Base-by-base conservation (phyloP, 23 tunicate genomes). In the Halocynthia aurantium region DNA sequence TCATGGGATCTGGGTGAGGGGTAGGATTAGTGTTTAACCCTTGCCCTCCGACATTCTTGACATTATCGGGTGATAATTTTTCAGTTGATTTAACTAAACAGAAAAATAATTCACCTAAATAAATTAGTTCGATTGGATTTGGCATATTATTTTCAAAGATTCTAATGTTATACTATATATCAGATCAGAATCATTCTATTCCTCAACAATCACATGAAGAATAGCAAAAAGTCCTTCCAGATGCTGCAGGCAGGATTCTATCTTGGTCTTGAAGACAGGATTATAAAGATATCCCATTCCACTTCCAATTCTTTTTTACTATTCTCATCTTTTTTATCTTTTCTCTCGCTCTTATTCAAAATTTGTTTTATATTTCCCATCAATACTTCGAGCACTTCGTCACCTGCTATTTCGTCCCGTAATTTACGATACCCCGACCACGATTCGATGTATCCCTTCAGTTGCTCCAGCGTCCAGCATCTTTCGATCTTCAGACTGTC, bases 371-470 rank as follows among this genome's bases (percentile, higher is more conserved):
- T 19, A 5, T 18, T 70, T 12, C 50, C 40, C 17, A 77, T 15
- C 44, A 88, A 77, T 50, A 72, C 51, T 11, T 69, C n/a, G 13
- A 88, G 56, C 55, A 82, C 69, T 71, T 82, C 79, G 13, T 52
- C 50, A 49, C 55, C 64, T 10, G 71, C 50, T 6, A 19, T 21
- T 20, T 64, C 52, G 51, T 73, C 70, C 66, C 61, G 22, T n/a
- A 67, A 71, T 52, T 74, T 72, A 17, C 82, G 61, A 77, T 89
- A 89, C 6, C 88, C 95, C 9, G 95, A 83, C 95, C 95, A 89
- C 8, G 95, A 78, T 50, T 81, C 22, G 19, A 89, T 22, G 69
- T 89, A 89, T 10, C 76, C 57, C 10, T 78, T 44, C n/a, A 88
- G 86, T 17, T 88, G 84, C 7, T 52, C 13, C 17, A 88, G 62